Conservation (phyloP, 2,113 vertebrate genomes). For the Macaca nemestrina region DNA sequence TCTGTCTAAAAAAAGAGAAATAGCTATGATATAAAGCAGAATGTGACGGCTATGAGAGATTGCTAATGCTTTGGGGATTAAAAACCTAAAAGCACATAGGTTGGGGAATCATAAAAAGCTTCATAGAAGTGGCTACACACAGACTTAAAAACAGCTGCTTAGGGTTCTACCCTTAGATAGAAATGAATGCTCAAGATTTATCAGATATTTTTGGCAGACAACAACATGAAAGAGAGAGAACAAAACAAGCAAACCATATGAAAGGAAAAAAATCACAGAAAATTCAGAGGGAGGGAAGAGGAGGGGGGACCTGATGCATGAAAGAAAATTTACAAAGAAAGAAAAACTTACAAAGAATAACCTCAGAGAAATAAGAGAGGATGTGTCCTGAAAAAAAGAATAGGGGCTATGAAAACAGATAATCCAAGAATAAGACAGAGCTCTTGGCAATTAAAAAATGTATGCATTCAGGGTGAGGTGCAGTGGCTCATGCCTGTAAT, state of each 20-base stretch:
- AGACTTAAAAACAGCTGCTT: neutral
- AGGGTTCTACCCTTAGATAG: neutral
- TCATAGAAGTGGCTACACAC: neutral
- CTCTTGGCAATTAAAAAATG: neutral
- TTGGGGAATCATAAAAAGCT: neutral
- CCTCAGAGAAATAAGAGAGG: neutral
- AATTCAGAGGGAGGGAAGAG: neutral
- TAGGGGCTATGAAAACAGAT: neutral
- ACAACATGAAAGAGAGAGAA: neutral
- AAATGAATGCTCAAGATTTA: neutral
- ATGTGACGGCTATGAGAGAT: neutral
- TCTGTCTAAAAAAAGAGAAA: neutral
- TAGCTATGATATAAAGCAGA: neutral
- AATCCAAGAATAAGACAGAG: neutral
- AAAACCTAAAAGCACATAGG: neutral
- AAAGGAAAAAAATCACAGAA: conserved; percentile 4
- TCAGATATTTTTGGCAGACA: neutral
- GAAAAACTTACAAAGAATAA: neutral
- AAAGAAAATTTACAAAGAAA: neutral
- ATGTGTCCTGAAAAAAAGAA: neutral
- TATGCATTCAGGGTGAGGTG: neutral
- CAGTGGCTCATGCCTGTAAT: neutral
- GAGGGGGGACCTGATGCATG: neutral
- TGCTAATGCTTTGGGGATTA: neutral
- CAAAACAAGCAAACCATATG: neutral